phyloP scores from a whole-genome alignment of 2,797 vertebrate species.

The Odontamblyopus rebecca region DNA sequence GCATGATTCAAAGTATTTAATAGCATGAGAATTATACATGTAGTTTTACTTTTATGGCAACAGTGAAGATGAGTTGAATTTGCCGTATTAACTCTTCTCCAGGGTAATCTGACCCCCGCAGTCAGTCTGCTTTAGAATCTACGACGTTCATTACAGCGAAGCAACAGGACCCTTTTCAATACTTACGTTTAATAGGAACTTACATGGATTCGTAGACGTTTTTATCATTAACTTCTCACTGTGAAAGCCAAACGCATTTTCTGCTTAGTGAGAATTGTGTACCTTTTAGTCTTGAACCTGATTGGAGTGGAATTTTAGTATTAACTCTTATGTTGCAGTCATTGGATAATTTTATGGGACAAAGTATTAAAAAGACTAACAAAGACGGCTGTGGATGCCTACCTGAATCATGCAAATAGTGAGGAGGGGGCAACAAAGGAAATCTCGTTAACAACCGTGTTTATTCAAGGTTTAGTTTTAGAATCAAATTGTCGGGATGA shows the following conservation, averaged over 20 bases:
- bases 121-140: neutral
- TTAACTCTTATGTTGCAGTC: too few species aligned
- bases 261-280: too few species aligned
- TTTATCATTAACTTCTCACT: neutral
- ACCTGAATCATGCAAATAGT: too few species aligned
- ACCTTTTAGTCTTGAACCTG: too few species aligned
- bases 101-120: neutral
- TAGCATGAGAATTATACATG: neutral
- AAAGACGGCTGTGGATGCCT: too few species aligned
- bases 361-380: too few species aligned
- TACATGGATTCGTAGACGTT: neutral
- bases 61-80: neutral
- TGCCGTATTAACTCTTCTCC: neutral
- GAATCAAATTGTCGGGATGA: too few species aligned
- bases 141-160: neutral
- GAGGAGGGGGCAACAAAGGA: too few species aligned
- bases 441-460: too few species aligned
- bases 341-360: too few species aligned
- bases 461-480: too few species aligned
- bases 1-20: neutral
- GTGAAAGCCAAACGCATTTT: neutral
- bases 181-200: neutral
- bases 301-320: too few species aligned
- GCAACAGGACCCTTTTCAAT: neutral
- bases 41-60: neutral